These are phyloP conservation scores for Piscicola geometra DNA, from an alignment of 2,888 invertebrate genomes.

Conservation along the genomic window DNA sequence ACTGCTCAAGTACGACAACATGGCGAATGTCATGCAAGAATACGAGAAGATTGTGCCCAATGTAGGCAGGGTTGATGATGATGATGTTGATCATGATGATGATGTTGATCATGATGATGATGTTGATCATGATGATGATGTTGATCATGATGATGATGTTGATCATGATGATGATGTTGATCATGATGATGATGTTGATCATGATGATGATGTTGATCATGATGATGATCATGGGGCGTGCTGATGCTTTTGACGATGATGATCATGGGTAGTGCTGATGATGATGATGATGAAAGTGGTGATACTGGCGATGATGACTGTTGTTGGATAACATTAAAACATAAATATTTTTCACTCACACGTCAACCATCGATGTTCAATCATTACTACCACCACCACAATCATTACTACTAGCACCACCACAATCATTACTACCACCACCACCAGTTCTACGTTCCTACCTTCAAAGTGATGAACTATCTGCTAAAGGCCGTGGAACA, in stretches of 20 bases:
- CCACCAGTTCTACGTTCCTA: neutral
- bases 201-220: conserved; percentile 31
- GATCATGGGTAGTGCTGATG: no score
- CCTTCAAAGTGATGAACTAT: neutral
- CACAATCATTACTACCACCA: no score
- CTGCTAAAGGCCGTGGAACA: neutral
- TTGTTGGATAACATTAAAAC: no score
- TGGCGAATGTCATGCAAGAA: neutral
- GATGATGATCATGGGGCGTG: conserved; percentile 28
- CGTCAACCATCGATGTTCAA: no score
- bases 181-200: conserved; percentile 34
- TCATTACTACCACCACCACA: no score
- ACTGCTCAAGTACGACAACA: neutral
- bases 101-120: neutral
- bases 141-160: conserved; percentile 28
- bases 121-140: conserved; percentile 25
- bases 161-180: conserved; percentile 35
- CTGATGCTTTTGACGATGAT: no score
- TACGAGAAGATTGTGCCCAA: neutral
- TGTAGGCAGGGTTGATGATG: neutral
- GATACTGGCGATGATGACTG: no score
- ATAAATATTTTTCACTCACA: no score
- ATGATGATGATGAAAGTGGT: no score
- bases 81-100: neutral
- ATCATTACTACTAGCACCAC: no score